Percentiles rank a stretch among this genome's conserved stretches.
Conservation (phyloP, 2,888 invertebrate genomes). For the Yponomeuta sedellus region DNA sequence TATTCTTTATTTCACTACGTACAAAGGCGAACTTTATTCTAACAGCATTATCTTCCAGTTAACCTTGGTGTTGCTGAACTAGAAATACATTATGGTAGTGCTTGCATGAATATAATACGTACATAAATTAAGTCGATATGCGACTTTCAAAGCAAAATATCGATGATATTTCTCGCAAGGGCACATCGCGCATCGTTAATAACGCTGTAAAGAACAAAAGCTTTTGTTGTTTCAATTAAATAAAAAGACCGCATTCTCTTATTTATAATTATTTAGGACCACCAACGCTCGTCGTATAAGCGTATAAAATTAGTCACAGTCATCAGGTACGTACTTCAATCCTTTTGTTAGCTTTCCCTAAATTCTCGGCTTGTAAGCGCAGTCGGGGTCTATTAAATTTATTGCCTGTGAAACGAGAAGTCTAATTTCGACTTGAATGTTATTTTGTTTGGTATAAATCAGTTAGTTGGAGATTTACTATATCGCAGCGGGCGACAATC, state of each 20-base stretch:
- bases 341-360: slow-evolving; percentile 20
- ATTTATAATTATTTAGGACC: slow-evolving; percentile 9
- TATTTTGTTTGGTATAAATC: slow-evolving; percentile 40
- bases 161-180: not conserved
- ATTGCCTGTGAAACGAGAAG: slow-evolving; percentile 55
- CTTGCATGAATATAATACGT: too few relatives aligned
- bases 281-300: slow-evolving; percentile 5
- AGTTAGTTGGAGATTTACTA: slow-evolving; percentile 31
- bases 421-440: slow-evolving; percentile 47
- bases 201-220: not conserved
- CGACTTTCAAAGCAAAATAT: not conserved
- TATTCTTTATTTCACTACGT: too few relatives aligned
- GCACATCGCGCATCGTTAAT: too few relatives aligned
- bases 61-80: too few relatives aligned
- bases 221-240: not conserved
- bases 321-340: slow-evolving; percentile 7
- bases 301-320: slow-evolving; percentile 12
- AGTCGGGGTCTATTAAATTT: slow-evolving; percentile 50
- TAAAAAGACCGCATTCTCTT: not conserved
- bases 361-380: slow-evolving; percentile 34
- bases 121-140: too few relatives aligned
- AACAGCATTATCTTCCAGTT: too few relatives aligned
- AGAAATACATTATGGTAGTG: too few relatives aligned
- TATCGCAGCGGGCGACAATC: slow-evolving; percentile 17
- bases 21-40: too few relatives aligned